phyloP scores from a whole-genome alignment of 2,113 vertebrate species.

The Phylloscopus whistleri region DNA sequence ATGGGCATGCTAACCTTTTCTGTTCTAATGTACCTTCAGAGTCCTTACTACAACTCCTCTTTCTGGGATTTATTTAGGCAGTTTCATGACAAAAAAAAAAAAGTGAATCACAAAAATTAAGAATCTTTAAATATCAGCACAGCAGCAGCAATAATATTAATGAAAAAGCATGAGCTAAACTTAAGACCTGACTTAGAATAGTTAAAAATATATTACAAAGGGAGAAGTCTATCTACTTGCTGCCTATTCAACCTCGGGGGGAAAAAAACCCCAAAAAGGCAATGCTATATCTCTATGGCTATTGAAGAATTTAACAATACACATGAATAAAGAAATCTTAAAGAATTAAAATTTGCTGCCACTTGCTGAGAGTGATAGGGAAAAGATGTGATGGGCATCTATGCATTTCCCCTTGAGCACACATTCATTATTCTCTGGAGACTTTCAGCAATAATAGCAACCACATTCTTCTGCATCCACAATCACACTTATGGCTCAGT shows the following conservation, averaged over 20 bases:
- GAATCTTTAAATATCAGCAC: neutral
- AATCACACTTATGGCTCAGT: neutral
- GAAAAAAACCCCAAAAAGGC: accelerated
- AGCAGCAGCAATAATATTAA: neutral
- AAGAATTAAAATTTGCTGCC: neutral
- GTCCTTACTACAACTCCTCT: neutral
- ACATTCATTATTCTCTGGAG: neutral
- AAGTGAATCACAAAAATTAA: neutral
- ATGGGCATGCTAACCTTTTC: neutral
- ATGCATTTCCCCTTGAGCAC: neutral
- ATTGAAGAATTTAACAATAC: neutral
- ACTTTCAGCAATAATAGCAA: neutral
- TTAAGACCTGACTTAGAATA: neutral
- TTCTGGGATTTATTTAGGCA: neutral
- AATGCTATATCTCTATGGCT: neutral
- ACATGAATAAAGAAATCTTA: neutral
- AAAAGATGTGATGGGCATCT: neutral
- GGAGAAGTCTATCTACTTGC: neutral
- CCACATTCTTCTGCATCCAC: neutral
- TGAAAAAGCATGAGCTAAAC: neutral
- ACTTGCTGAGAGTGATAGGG: neutral
- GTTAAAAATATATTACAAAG: neutral
- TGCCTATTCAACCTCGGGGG: neutral
- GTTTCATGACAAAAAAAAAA: neutral
- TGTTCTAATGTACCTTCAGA: neutral